phyloP scores from a whole-genome alignment of 2,888 invertebrate genomes.

The Apamea crenata region DNA sequence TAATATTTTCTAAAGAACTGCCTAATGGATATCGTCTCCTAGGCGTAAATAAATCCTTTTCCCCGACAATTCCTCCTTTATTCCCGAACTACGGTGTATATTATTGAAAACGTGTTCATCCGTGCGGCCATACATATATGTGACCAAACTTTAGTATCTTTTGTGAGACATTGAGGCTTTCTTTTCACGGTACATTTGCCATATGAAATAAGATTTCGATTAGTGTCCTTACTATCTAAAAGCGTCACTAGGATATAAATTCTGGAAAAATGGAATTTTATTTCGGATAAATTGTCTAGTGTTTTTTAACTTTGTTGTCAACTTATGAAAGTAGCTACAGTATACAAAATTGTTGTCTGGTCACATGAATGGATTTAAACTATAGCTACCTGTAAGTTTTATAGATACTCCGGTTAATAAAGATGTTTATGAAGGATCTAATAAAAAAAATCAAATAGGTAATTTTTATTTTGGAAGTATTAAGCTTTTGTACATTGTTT shows the following conservation, averaged over 20 bases:
- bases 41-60: slow-evolving; percentile 43
- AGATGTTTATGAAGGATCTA: too few relatives aligned
- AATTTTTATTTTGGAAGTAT: too few relatives aligned
- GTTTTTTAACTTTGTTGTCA: background rate
- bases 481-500: too few relatives aligned
- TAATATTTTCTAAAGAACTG: slow-evolving; percentile 26
- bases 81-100: slow-evolving; percentile 60
- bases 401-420: too few relatives aligned
- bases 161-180: slow-evolving; percentile 79
- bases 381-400: too few relatives aligned
- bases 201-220: slow-evolving; percentile 88
- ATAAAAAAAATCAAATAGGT: too few relatives aligned
- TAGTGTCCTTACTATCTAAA: slow-evolving; percentile 73
- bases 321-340: too few relatives aligned
- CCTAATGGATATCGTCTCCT: slow-evolving; percentile 1
- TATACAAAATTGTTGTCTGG: too few relatives aligned
- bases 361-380: too few relatives aligned
- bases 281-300: slow-evolving; percentile 5
- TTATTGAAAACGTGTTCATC: slow-evolving; percentile 69
- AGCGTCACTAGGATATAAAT: slow-evolving; percentile 64
- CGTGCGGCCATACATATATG: slow-evolving; percentile 72
- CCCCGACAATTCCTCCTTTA: slow-evolving; percentile 50
- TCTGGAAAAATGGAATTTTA: slow-evolving; percentile 32
- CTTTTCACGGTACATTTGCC: slow-evolving; percentile 85
- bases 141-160: slow-evolving; percentile 72